Percentiles rank a stretch among this genome's conserved stretches.
phyloP scores from a whole-genome alignment of 2,797 vertebrate species.

The Pelobates cultripes region DNA sequence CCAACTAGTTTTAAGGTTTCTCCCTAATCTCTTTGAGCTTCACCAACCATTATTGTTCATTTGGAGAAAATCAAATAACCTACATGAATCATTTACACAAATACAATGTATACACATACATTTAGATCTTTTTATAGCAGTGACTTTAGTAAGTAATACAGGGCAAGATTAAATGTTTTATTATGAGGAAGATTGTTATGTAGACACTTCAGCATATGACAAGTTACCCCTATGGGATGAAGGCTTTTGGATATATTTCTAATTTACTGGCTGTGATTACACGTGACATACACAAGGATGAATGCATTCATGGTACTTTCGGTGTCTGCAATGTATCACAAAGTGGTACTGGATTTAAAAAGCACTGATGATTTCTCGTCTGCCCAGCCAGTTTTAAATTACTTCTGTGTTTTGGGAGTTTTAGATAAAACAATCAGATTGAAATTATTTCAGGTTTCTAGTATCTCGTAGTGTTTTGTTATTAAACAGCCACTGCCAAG shows the following conservation, averaged over 20 bases:
- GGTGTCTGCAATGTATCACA: background rate
- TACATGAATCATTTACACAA: too few relatives aligned
- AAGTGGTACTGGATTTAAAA: slow-evolving; percentile 1
- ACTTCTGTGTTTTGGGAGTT: slow-evolving; percentile 19
- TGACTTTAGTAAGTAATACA: too few relatives aligned
- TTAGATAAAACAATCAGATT: slow-evolving; percentile 12
- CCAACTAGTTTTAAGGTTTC: too few relatives aligned
- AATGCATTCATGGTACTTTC: background rate
- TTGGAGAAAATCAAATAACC: too few relatives aligned
- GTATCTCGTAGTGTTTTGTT: slow-evolving; percentile 6
- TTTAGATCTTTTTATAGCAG: too few relatives aligned
- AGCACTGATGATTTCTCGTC: background rate
- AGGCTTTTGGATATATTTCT: background rate
- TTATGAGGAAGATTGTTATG: too few relatives aligned
- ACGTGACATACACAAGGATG: background rate
- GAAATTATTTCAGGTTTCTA: slow-evolving; percentile 2
- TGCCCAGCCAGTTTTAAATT: slow-evolving; percentile 17
- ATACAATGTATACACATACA: too few relatives aligned
- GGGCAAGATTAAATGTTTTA: too few relatives aligned
- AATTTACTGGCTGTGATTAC: background rate
- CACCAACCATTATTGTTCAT: too few relatives aligned
- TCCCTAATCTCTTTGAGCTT: too few relatives aligned
- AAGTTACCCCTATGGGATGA: background rate
- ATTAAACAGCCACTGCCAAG: background rate
- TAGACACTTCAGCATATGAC: too few relatives aligned